Percentiles rank a stretch among this genome's conserved stretches.
Conservation (phyloP, 2,113 vertebrate species). For the Ptyas mucosa region DNA sequence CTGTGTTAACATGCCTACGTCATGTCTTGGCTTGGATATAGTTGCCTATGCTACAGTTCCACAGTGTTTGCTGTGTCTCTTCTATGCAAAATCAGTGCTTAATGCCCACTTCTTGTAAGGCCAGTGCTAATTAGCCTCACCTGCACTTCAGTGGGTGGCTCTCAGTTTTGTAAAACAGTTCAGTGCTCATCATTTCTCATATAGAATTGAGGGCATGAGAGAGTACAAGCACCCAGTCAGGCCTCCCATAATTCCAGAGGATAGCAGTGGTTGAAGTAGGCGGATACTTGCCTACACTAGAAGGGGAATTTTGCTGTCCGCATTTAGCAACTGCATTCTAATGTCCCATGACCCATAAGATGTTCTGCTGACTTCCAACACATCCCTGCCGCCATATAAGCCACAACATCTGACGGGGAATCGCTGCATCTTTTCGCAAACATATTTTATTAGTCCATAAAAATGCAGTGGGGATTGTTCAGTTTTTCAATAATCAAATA, state of each 20-base stretch:
- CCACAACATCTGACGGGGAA: neutral
- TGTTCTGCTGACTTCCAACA: neutral
- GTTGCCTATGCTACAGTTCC: neutral
- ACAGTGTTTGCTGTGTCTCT: neutral
- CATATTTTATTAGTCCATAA: constrained; percentile 23
- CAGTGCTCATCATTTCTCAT: neutral
- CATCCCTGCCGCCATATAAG: neutral
- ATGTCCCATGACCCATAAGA: too few species aligned
- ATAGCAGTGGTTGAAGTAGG: neutral
- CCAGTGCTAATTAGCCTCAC: neutral
- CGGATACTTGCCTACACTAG: neutral
- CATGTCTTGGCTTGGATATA: neutral
- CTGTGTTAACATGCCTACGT: neutral
- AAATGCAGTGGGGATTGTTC: constrained; percentile 9
- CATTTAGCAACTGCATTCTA: neutral
- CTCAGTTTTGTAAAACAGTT: neutral
- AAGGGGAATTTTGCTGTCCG: neutral
- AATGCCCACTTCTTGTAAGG: neutral
- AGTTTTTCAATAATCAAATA: neutral
- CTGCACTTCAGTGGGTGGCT: neutral
- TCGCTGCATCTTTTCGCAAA: neutral
- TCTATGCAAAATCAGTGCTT: neutral
- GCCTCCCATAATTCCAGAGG: neutral
- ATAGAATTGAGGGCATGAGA: neutral
- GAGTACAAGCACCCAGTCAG: neutral